These are phyloP conservation scores for Euproctis similis DNA, from an alignment of 2,888 invertebrate species.

Conservation along the genomic window DNA sequence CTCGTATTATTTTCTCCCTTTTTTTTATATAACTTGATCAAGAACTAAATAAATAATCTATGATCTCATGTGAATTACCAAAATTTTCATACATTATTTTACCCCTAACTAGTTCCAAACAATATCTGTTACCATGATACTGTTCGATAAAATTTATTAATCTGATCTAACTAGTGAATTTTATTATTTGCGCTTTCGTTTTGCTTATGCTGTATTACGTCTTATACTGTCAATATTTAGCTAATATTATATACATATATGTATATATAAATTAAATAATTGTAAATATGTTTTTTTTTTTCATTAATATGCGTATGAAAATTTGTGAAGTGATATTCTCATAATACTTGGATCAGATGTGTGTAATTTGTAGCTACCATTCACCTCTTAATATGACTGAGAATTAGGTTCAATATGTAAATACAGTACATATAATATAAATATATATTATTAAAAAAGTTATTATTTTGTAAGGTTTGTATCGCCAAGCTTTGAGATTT, in stretches of 20 bases:
- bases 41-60: slow-evolving; percentile 28
- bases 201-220: slow-evolving; percentile 19
- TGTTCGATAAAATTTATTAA: too few species aligned
- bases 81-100: slow-evolving; percentile 46
- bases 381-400: slow-evolving; percentile 66
- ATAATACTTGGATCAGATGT: slow-evolving; percentile 10
- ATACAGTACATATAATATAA: slow-evolving; percentile 45
- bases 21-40: slow-evolving; percentile 17
- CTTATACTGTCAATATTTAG: slow-evolving; percentile 18
- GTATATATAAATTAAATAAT: too few species aligned
- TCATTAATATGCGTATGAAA: slow-evolving; percentile 1
- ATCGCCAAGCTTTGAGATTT: slow-evolving; percentile 32
- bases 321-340: slow-evolving; percentile 24
- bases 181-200: too few species aligned
- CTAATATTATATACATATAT: slow-evolving; percentile 15
- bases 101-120: too few species aligned
- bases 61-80: slow-evolving; percentile 64
- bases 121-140: slow-evolving; percentile 49
- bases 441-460: slow-evolving; percentile 40
- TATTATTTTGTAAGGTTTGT: slow-evolving; percentile 33
- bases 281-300: too few species aligned
- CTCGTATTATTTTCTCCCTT: slow-evolving; percentile 14
- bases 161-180: too few species aligned
- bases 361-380: slow-evolving; percentile 27
- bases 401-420: slow-evolving; percentile 70